A percentile compares a stretch with the other conserved stretches of the same genome.
Evolutionary conservation across 2,797 vertebrate species (phyloP).

Genomic region (Tenualosa ilisha): DNA sequence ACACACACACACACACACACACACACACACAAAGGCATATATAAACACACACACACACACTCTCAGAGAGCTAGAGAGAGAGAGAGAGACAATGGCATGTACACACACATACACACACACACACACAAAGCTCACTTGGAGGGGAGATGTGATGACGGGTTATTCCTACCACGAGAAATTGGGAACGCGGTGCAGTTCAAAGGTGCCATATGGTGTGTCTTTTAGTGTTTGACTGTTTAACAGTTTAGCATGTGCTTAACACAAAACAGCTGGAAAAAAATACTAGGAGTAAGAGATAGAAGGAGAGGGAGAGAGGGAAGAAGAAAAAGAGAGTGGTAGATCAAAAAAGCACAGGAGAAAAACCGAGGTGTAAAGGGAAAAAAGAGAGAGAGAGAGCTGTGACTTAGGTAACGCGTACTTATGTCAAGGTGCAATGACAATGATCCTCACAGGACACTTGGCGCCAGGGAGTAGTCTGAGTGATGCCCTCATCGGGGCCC

Average conservation of each 20-base stretch:
- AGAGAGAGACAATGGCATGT: too few relatives aligned
- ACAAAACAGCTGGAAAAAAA: not conserved
- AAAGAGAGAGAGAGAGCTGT: not conserved
- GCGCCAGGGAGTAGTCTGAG: constrained; percentile 44
- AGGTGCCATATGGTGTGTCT: not conserved
- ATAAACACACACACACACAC: not conserved
- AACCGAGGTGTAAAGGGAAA: constrained; percentile 31
- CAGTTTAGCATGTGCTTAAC: not conserved
- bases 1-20: too few relatives aligned
- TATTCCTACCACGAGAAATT: not conserved
- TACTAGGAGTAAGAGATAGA: not conserved
- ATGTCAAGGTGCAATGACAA: not conserved
- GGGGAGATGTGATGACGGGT: not conserved
- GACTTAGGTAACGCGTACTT: constrained; percentile 45
- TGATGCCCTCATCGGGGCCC: constrained; percentile 50
- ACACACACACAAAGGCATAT: too few relatives aligned
- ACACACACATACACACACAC: not conserved
- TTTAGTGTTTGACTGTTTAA: not conserved
- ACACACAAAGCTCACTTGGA: too few relatives aligned
- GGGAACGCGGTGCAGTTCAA: not conserved
- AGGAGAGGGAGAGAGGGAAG: not conserved
- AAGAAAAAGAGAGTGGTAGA: not conserved
- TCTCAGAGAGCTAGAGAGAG: too few relatives aligned
- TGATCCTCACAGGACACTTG: not conserved
- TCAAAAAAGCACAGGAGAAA: not conserved